A percentile compares a stretch with the other conserved stretches of the same genome.
Conservation (phyloP, 2,888 invertebrate species). For the Metacarcinus magister region DNA sequence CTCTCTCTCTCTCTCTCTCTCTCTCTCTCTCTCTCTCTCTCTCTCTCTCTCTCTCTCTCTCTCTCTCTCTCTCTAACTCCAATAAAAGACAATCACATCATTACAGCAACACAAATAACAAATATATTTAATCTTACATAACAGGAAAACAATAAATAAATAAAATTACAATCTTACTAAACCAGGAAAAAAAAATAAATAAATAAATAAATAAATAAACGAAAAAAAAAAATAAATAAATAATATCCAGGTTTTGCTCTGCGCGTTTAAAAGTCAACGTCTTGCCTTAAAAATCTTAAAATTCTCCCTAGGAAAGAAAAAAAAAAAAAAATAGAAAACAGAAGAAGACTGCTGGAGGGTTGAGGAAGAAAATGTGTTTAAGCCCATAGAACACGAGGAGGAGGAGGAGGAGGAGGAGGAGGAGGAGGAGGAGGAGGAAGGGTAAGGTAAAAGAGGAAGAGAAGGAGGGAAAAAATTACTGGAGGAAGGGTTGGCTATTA, state of each 20-base stretch:
- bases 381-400: background rate
- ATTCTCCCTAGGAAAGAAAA: background rate
- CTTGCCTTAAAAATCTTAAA: background rate
- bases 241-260: background rate
- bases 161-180: background rate
- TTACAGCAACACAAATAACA: background rate
- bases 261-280: background rate
- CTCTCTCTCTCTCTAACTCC: background rate
- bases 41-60: background rate
- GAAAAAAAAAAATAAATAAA: no score
- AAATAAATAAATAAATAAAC: no score
- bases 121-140: background rate
- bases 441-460: background rate
- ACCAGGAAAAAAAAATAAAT: background rate
- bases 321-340: background rate
- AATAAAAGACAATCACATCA: background rate
- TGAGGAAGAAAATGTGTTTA: background rate
- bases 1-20: slow-evolving; percentile 14
- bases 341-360: background rate
- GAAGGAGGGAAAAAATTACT: background rate
- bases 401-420: background rate
- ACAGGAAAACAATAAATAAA: background rate
- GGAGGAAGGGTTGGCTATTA: background rate
- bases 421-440: background rate
- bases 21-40: slow-evolving; percentile 11